Evolutionary conservation across 2,113 vertebrate genomes (phyloP).

Genomic region (Hymenochirus boettgeri): DNA sequence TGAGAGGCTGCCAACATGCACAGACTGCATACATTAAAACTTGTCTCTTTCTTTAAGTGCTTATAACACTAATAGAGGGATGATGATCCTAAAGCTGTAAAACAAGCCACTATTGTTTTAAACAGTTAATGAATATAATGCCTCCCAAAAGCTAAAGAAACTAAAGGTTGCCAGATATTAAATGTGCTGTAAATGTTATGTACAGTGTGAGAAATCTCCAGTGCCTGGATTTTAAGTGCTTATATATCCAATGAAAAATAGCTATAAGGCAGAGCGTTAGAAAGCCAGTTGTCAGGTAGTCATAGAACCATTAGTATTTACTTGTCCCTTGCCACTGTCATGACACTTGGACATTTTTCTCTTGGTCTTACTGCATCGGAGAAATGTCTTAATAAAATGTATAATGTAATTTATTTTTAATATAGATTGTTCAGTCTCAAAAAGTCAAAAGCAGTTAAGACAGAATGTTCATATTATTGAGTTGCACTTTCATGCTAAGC

Average conservation of each 20-base stretch:
- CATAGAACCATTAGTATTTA: too few species aligned
- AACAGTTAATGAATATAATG: slow-evolving; percentile 23
- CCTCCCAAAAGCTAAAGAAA: slow-evolving; percentile 9
- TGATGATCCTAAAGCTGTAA: slow-evolving; percentile 14
- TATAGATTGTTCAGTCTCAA: too few species aligned
- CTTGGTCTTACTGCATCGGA: too few species aligned
- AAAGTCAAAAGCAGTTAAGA: too few species aligned
- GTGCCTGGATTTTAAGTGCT: not conserved
- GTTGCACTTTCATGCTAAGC: too few species aligned
- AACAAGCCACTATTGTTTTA: slow-evolving; percentile 14
- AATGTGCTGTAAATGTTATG: not conserved
- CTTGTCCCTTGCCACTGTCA: too few species aligned
- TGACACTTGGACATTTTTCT: too few species aligned
- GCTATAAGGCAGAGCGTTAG: not conserved
- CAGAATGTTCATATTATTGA: too few species aligned
- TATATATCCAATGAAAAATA: not conserved
- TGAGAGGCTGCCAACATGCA: slow-evolving; percentile 22
- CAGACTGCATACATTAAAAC: slow-evolving; percentile 30
- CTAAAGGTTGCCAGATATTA: slow-evolving; percentile 6
- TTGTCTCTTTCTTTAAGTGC: slow-evolving; percentile 33
- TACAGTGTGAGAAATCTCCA: not conserved
- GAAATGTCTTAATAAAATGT: too few species aligned
- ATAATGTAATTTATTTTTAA: too few species aligned
- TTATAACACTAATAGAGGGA: slow-evolving; percentile 17
- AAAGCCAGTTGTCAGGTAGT: too few species aligned